Evolutionary conservation across 2,888 invertebrate species (phyloP), one percentile per base, ranked within the genome.

Genomic region (Conomelus anceps): DNA sequence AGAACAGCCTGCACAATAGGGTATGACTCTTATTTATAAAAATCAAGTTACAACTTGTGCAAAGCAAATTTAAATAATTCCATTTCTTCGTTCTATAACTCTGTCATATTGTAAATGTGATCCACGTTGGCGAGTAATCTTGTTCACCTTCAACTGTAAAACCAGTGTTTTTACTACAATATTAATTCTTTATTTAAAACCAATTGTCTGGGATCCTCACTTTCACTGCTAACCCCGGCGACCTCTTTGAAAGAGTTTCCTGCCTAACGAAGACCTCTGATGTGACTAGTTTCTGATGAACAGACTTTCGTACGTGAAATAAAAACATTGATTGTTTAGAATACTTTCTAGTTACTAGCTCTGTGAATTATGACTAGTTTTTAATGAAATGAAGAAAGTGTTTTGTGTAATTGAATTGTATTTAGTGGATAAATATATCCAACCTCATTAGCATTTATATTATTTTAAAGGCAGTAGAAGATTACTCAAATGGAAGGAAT

Each of bases 1-100:
- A 86, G 86, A 86, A 86, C 86, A 86, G 24, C 86, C 85, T 6
- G 86, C 86, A 86, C 86, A 86, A 86, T 86, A 86, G 86, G 29
- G 29, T 86, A 23, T 86, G 29, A n/a, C 63, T n/a, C 4, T 11
- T 26, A 34, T 17, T 13, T 9, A 4, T 34, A 11, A 4, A 9
- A 34, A 11, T 13, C 13, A 9, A 34, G n/a, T 3, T n/a, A n/a
- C n/a, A n/a, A n/a, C 34, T 17, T 34, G 34, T 34, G 34, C 34
- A 63, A 63, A 63, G 63, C 63, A n/a, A 63, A 63, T 4, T 6
- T 63, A n/a, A 63, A 63, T 41, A 3, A 41, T 63, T 63, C 63
- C 63, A 63, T 63, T 63, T 63, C 63, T 63, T 63, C n/a, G 63
- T n/a, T 63, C 63, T 63, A n/a, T n/a, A n/a, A 9, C n/a, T n/a